phyloP scores from a whole-genome alignment of 2,797 vertebrate species.

The Enteromius mattozi region DNA sequence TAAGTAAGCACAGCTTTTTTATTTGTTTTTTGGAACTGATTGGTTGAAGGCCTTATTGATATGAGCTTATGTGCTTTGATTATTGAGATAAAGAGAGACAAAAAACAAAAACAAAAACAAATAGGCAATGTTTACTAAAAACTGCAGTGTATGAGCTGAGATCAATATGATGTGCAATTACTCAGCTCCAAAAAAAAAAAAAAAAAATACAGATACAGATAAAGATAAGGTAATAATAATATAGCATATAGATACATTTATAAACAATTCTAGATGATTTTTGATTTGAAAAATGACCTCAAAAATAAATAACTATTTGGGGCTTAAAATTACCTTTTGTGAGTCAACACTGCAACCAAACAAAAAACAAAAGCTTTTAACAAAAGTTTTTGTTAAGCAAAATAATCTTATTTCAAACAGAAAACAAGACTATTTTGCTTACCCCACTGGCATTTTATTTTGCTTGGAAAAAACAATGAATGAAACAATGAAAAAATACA shows the following conservation, averaged over 20 bases:
- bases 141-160: neutral
- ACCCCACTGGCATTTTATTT: too few species aligned
- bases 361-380: too few species aligned
- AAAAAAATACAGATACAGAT: too few species aligned
- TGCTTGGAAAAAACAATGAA: too few species aligned
- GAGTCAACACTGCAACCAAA: neutral
- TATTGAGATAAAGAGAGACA: neutral
- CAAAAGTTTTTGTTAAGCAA: too few species aligned
- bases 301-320: neutral
- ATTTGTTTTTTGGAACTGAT: neutral
- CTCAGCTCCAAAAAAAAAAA: neutral
- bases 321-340: neutral
- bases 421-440: too few species aligned
- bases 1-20: neutral
- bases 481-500: too few species aligned
- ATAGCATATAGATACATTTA: neutral
- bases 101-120: neutral
- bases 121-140: neutral
- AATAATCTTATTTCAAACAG: too few species aligned
- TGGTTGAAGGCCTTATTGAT: neutral
- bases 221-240: neutral
- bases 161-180: neutral
- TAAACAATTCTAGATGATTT: neutral
- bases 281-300: neutral
- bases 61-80: fast-evolving